Conservation (phyloP, 2,888 invertebrate species). For the Alsophila aescularia region DNA sequence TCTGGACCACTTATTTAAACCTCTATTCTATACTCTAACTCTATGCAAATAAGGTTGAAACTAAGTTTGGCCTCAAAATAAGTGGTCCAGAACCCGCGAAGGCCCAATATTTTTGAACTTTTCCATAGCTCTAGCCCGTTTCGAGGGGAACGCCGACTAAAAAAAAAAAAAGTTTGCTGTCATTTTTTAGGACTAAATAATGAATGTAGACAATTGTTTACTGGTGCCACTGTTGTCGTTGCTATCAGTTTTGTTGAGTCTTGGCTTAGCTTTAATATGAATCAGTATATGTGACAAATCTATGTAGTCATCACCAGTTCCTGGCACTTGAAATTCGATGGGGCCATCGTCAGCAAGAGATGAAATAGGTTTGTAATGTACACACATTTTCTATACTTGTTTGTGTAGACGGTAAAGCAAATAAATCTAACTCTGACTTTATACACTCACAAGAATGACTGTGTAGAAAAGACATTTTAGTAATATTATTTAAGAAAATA, state of each 20-base stretch:
- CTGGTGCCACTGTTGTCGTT: constrained; percentile 34
- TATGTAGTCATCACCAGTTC: constrained; percentile 45
- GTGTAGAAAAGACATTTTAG: constrained; percentile 40
- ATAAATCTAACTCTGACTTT: constrained; percentile 44
- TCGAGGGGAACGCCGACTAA: too few relatives aligned
- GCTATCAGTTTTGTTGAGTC: constrained; percentile 26
- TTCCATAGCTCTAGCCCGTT: too few relatives aligned
- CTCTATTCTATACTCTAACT: too few relatives aligned
- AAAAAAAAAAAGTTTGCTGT: too few relatives aligned
- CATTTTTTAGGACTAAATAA: too few relatives aligned
- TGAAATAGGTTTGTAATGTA: constrained; percentile 44
- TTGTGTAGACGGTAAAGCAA: constrained; percentile 42
- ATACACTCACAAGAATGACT: constrained; percentile 43
- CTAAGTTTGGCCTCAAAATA: too few relatives aligned
- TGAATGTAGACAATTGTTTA: constrained; percentile 44
- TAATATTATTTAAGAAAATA: constrained; percentile 32
- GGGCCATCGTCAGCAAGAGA: constrained; percentile 45
- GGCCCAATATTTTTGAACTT: too few relatives aligned
- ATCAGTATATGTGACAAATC: constrained; percentile 43
- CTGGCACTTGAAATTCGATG: constrained; percentile 44
- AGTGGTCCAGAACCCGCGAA: too few relatives aligned
- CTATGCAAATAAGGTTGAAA: too few relatives aligned
- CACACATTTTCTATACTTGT: constrained; percentile 43
- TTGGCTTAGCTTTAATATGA: constrained; percentile 34
- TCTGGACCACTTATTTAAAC: too few relatives aligned